phyloP scores from a whole-genome alignment of 1,140 invertebrate genomes.

The Subanguina moxae region DNA sequence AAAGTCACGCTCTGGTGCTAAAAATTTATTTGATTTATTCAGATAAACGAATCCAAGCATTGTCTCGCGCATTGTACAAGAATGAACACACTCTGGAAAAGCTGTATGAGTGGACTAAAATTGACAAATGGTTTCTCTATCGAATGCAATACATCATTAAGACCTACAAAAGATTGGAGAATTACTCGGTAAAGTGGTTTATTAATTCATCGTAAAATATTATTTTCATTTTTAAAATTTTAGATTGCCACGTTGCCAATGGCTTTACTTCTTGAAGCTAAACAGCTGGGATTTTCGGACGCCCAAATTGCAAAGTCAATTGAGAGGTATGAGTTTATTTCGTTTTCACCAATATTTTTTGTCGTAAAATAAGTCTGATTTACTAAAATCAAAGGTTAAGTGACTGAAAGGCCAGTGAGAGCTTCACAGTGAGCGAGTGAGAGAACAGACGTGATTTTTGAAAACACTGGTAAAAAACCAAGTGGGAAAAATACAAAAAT shows the following conservation, averaged over 20 bases:
- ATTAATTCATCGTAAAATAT: neutral
- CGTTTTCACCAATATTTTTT: slow-evolving; percentile 10
- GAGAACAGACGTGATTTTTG: no score
- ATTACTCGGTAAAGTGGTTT: slow-evolving; percentile 9
- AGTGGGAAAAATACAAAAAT: neutral
- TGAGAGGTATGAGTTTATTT: slow-evolving; percentile 72
- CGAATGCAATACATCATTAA: slow-evolving; percentile 89
- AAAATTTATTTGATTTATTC: slow-evolving; percentile 57
- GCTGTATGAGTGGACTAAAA: slow-evolving; percentile 86
- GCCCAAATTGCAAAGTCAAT: slow-evolving; percentile 85
- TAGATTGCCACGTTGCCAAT: slow-evolving; percentile 60
- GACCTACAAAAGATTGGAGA: slow-evolving; percentile 65
- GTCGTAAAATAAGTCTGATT: neutral
- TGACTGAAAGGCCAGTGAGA: no score
- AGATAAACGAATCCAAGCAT: slow-evolving; percentile 90
- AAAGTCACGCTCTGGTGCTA: neutral
- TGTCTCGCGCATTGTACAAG: slow-evolving; percentile 79
- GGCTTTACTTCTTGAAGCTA: slow-evolving; percentile 72
- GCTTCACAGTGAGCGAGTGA: no score
- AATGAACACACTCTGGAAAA: slow-evolving; percentile 75
- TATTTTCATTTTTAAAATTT: neutral
- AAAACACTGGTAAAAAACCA: no score
- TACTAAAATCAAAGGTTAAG: no score
- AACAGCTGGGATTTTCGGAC: slow-evolving; percentile 92
- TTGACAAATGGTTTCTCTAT: slow-evolving; percentile 91